Evolutionary conservation across 2,797 vertebrate genomes (phyloP).

Genomic region (Synanceia verrucosa): DNA sequence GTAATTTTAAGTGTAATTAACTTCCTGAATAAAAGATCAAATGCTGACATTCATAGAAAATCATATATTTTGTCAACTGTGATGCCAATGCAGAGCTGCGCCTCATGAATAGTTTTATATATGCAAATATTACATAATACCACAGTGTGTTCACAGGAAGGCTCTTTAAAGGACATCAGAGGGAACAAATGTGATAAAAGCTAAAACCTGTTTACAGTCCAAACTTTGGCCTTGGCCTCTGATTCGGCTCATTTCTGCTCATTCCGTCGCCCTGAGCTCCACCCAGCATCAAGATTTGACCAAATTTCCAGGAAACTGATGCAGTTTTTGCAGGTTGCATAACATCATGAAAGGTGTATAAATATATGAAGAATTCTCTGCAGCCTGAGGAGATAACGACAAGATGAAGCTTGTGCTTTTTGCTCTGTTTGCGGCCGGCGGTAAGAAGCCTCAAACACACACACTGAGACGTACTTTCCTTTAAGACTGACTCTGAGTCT

Average conservation of each 20-base stretch:
- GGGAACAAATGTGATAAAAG: too few species aligned
- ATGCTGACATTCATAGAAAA: background rate
- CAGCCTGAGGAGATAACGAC: slow-evolving; percentile 38
- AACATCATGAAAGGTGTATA: slow-evolving; percentile 59
- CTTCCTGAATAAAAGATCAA: background rate
- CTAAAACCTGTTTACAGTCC: background rate
- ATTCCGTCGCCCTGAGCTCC: slow-evolving; percentile 28
- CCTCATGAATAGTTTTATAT: too few species aligned
- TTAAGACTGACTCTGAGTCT: too few species aligned
- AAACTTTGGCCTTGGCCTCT: slow-evolving; percentile 32
- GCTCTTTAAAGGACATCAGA: too few species aligned
- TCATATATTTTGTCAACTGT: background rate
- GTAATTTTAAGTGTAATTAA: background rate
- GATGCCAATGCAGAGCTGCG: too few species aligned
- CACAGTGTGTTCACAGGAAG: background rate
- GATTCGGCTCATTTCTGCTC: background rate
- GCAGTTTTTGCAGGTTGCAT: slow-evolving; percentile 25
- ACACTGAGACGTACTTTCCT: too few species aligned
- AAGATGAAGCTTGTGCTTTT: slow-evolving; percentile 82
- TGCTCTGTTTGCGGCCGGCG: slow-evolving; percentile 77
- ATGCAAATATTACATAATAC: background rate
- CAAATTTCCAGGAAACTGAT: slow-evolving; percentile 39
- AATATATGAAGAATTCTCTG: slow-evolving; percentile 2
- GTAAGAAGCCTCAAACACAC: slow-evolving; percentile 57
- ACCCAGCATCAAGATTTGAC: slow-evolving; percentile 31